Conservation (phyloP, 2,888 invertebrate genomes). For the Cinara cedri region DNA sequence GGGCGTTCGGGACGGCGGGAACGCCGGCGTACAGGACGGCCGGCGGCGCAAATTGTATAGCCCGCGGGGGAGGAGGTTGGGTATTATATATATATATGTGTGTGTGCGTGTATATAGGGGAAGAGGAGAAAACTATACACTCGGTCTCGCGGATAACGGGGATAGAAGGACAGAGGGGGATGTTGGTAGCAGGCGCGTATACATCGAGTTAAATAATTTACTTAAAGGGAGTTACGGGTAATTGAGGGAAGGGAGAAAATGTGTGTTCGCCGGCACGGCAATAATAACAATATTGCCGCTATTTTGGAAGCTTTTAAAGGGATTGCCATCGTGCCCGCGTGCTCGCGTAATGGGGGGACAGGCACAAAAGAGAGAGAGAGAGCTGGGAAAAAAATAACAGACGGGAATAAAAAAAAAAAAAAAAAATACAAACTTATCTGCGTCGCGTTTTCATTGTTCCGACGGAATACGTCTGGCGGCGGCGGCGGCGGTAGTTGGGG, state of each 20-base stretch:
- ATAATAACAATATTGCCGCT: slow-evolving; percentile 50
- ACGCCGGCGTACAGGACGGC: slow-evolving; percentile 7
- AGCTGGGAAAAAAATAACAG: not conserved
- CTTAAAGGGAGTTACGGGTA: slow-evolving; percentile 25
- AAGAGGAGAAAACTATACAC: slow-evolving; percentile 15
- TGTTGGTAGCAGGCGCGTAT: slow-evolving; percentile 16
- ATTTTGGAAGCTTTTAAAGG: slow-evolving; percentile 47
- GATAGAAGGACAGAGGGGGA: too few relatives aligned
- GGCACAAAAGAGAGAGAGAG: too few relatives aligned
- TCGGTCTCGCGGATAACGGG: not conserved
- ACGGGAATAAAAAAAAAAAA: not conserved
- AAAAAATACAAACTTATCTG: slow-evolving; percentile 16
- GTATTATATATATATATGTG: too few relatives aligned
- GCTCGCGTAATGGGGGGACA: not conserved
- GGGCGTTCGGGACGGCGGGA: not conserved
- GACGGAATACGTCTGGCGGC: not conserved
- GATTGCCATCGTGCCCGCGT: not conserved
- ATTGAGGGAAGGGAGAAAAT: slow-evolving; percentile 25
- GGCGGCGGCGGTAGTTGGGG: not conserved
- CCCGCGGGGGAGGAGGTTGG: slow-evolving; percentile 26
- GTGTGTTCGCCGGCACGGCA: slow-evolving; percentile 31
- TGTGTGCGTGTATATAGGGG: too few relatives aligned
- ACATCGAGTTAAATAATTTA: slow-evolving; percentile 56
- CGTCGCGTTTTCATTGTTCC: slow-evolving; percentile 13
- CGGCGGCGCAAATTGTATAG: slow-evolving; percentile 43